Evolutionary conservation across 2,113 vertebrate genomes (phyloP).

Genomic region (Drymodes brunneopygia): DNA sequence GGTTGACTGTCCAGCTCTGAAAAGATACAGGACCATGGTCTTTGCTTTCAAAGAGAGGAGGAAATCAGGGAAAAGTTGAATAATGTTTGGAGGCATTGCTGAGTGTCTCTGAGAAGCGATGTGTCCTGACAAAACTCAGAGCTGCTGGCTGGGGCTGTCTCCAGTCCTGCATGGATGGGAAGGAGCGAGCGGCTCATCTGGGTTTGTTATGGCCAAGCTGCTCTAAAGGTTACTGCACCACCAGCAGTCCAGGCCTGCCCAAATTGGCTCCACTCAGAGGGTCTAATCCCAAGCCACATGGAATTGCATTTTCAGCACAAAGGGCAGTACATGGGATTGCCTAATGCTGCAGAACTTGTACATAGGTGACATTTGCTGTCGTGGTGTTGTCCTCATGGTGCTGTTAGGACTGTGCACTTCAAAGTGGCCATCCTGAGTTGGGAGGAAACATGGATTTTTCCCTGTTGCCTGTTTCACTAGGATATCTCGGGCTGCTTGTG

Average conservation of each 20-base stretch:
- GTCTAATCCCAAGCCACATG: neutral
- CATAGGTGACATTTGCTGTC: neutral
- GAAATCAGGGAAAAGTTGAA: neutral
- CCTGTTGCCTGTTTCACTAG: neutral
- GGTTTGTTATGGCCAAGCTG: neutral
- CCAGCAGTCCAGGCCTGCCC: neutral
- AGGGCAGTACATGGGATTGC: neutral
- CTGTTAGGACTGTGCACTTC: neutral
- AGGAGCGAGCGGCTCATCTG: fast-evolving
- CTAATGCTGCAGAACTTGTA: neutral
- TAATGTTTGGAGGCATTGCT: neutral
- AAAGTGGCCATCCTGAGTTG: neutral
- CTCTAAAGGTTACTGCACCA: neutral
- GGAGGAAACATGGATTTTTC: neutral
- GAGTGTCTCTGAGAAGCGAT: neutral
- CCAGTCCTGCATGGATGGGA: neutral
- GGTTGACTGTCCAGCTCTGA: neutral
- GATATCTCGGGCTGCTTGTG: neutral
- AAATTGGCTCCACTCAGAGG: neutral
- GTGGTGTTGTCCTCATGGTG: fast-evolving
- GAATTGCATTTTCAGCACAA: neutral
- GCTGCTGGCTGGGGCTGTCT: neutral
- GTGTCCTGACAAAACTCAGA: neutral
- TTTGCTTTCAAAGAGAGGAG: neutral
- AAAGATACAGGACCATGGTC: neutral